These are phyloP conservation scores for Galemys pyrenaicus DNA, from an alignment of 2,113 vertebrate genomes.

Conservation along the genomic window DNA sequence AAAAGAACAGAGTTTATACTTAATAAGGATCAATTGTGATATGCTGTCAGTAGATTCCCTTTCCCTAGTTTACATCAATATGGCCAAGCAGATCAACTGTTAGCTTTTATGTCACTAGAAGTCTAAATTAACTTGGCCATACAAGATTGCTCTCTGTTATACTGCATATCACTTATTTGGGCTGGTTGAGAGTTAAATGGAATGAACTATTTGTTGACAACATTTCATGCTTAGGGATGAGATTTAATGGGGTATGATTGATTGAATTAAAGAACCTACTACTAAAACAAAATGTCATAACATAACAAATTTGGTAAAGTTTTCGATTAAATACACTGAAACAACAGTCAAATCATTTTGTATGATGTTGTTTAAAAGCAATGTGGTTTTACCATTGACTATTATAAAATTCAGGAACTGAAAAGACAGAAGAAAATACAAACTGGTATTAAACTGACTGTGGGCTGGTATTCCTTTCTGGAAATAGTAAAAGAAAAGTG, in stretches of 20 bases:
- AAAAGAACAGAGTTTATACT: conserved; percentile 37
- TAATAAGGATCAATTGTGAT: background rate
- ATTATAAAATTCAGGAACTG: background rate
- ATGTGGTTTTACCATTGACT: background rate
- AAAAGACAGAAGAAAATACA: conserved; percentile 13
- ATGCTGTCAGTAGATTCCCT: background rate
- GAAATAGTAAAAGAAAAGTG: conserved; percentile 28
- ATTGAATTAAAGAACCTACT: background rate
- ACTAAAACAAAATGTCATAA: conserved; percentile 26
- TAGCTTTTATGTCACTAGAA: conserved; percentile 14
- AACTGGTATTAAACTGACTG: background rate
- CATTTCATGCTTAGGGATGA: conserved; percentile 26
- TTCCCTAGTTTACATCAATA: background rate
- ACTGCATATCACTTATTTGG: conserved; percentile 1
- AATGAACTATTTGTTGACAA: conserved; percentile 19
- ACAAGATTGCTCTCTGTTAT: background rate
- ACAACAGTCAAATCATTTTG: background rate
- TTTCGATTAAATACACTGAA: conserved; percentile 29
- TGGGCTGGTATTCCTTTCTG: background rate
- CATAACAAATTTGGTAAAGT: background rate
- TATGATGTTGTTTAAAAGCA: background rate
- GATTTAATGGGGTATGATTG: background rate
- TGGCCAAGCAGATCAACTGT: background rate
- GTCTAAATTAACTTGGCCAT: background rate
- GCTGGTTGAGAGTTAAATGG: background rate